phyloP scores from a whole-genome alignment of 2,797 vertebrate genomes.

The Gallinago solitaria region DNA sequence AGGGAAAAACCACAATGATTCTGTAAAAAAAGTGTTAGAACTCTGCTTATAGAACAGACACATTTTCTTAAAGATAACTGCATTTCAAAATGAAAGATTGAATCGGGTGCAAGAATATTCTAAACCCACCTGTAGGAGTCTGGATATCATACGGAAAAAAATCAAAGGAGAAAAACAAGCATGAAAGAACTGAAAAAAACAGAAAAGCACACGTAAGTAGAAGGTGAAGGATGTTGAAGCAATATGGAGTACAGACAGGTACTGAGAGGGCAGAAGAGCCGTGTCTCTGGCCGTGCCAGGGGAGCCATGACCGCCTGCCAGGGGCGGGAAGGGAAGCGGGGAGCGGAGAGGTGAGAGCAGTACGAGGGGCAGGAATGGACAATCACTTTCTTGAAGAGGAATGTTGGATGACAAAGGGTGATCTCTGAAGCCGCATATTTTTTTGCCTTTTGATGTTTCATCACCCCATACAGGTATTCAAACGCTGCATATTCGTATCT shows the following conservation, averaged over 20 bases:
- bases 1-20: background rate
- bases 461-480: background rate
- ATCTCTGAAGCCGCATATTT: background rate
- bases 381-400: background rate
- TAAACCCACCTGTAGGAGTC: background rate
- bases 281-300: accelerated
- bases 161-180: background rate
- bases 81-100: background rate
- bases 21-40: background rate
- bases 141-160: background rate
- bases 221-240: background rate
- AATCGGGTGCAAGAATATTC: background rate
- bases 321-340: background rate
- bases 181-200: background rate
- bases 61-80: background rate
- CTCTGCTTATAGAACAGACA: background rate
- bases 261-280: background rate
- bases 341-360: background rate
- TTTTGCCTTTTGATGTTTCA: background rate
- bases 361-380: background rate
- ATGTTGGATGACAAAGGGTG: background rate
- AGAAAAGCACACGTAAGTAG: background rate
- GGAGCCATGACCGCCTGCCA: background rate
- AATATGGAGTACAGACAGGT: background rate
- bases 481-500: background rate